Percentiles rank a stretch among this genome's conserved stretches.
Conservation (phyloP, 2,888 invertebrate species). For the Camponotus fellah region DNA sequence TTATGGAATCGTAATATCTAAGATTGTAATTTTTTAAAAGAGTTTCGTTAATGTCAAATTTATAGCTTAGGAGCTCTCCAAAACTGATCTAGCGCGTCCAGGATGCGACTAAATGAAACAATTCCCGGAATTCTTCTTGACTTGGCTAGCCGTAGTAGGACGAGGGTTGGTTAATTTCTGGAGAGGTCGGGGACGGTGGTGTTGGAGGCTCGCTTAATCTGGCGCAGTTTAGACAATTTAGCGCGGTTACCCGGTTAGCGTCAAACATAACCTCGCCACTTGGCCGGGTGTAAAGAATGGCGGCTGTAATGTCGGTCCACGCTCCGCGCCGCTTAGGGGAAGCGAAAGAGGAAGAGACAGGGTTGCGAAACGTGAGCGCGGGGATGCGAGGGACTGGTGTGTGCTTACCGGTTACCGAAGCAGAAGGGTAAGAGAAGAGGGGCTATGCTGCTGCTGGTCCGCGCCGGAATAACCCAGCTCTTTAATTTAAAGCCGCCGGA, state of each 20-base stretch:
- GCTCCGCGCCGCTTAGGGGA: constrained; percentile 64
- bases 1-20: neutral
- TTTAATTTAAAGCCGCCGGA: constrained; percentile 85
- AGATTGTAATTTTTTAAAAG: neutral
- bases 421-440: constrained; percentile 77
- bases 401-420: constrained; percentile 79
- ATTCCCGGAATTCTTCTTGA: constrained; percentile 76
- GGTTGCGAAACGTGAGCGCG: constrained; percentile 61
- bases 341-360: constrained; percentile 58
- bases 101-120: constrained; percentile 74
- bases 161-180: constrained; percentile 80
- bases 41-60: constrained; percentile 27
- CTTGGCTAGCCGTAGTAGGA: constrained; percentile 65
- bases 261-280: constrained; percentile 81
- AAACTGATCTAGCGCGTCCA: constrained; percentile 50
- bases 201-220: constrained; percentile 79
- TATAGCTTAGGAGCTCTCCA: neutral
- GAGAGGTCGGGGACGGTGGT: constrained; percentile 69
- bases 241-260: constrained; percentile 81
- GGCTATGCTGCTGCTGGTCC: constrained; percentile 69
- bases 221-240: constrained; percentile 83
- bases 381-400: constrained; percentile 65
- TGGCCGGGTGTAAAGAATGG: constrained; percentile 79
- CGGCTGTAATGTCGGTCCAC: constrained; percentile 77
- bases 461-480: constrained; percentile 84